Percentiles rank a stretch among this genome's conserved stretches.
Evolutionary conservation across 1,140 invertebrate species (phyloP).

Genomic region (Lordiphosa clarofinis): DNA sequence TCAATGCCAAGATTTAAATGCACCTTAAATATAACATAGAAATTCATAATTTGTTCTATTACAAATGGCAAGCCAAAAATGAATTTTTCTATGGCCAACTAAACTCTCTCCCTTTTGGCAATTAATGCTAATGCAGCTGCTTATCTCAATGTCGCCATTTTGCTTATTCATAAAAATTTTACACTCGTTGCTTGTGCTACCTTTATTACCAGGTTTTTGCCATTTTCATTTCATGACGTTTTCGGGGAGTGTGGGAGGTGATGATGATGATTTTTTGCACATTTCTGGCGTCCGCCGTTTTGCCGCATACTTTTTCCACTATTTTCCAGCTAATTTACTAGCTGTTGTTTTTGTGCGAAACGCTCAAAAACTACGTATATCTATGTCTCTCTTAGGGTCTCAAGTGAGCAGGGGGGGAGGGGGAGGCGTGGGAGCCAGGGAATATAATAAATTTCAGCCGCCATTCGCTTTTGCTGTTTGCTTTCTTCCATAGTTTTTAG

Average conservation of each 20-base stretch:
- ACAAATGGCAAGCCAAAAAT: too few species aligned
- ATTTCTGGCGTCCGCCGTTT: slow-evolving; percentile 71
- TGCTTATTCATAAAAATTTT: slow-evolving; percentile 47
- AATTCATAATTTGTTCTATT: too few species aligned
- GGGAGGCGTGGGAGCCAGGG: slow-evolving; percentile 36
- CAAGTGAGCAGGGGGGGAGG: slow-evolving; percentile 24
- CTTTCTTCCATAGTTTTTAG: slow-evolving; percentile 41
- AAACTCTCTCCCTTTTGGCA: slow-evolving; percentile 8
- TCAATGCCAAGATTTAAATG: too few species aligned
- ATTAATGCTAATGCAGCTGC: slow-evolving; percentile 61
- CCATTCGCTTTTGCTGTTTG: slow-evolving; percentile 68
- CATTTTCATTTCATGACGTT: slow-evolving; percentile 45
- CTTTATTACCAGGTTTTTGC: slow-evolving; percentile 45
- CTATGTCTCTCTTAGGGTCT: slow-evolving; percentile 64
- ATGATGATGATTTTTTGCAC: slow-evolving; percentile 42
- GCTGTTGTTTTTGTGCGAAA: slow-evolving; percentile 64
- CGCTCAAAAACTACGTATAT: slow-evolving; percentile 26
- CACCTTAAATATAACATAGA: too few species aligned
- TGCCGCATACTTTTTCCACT: slow-evolving; percentile 68
- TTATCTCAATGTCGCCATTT: slow-evolving; percentile 61
- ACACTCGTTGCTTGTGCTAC: slow-evolving; percentile 9
- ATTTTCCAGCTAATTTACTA: slow-evolving; percentile 76
- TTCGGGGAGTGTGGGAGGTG: not conserved
- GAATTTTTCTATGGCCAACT: not conserved
- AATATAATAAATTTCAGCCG: slow-evolving; percentile 72